Conservation (phyloP, 2,888 invertebrate genomes). For the Bembecia ichneumoniformis region DNA sequence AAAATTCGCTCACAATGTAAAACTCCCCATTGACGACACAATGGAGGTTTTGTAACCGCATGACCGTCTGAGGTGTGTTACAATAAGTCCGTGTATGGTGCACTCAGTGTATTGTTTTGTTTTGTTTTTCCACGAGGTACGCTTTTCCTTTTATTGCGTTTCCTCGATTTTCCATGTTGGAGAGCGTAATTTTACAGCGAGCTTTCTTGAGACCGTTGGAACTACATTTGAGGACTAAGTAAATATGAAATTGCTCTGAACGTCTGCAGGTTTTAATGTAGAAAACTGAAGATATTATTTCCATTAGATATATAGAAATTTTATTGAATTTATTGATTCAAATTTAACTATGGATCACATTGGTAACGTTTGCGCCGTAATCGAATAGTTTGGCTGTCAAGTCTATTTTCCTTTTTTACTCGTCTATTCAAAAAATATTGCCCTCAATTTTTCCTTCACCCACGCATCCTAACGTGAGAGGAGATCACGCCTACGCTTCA, state of each 20-base stretch:
- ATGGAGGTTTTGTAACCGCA: constrained; percentile 53
- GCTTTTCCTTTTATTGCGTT: constrained; percentile 30
- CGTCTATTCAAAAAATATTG: no score
- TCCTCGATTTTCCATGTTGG: constrained; percentile 26
- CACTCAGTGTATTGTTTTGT: constrained; percentile 63
- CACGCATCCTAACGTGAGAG: no score
- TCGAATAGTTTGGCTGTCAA: no score
- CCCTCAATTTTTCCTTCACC: no score
- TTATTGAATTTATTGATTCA: no score
- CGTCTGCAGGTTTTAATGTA: neutral
- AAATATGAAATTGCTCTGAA: constrained; percentile 1
- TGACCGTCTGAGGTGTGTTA: constrained; percentile 48
- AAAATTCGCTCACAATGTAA: constrained; percentile 59
- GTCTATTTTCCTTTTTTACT: no score
- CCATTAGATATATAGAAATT: neutral
- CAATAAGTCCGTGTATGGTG: constrained; percentile 41
- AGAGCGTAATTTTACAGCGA: constrained; percentile 23
- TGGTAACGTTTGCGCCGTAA: no score
- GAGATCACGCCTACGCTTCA: no score
- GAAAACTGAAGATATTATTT: neutral
- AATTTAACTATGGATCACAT: no score
- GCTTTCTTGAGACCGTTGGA: constrained; percentile 27
- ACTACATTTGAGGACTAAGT: neutral
- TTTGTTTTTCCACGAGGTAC: constrained; percentile 33
- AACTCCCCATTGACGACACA: constrained; percentile 61